Percentiles rank a stretch among this genome's conserved stretches.
Evolutionary conservation across 2,888 invertebrate genomes (phyloP).

Genomic region (Diadegma fenestrale): DNA sequence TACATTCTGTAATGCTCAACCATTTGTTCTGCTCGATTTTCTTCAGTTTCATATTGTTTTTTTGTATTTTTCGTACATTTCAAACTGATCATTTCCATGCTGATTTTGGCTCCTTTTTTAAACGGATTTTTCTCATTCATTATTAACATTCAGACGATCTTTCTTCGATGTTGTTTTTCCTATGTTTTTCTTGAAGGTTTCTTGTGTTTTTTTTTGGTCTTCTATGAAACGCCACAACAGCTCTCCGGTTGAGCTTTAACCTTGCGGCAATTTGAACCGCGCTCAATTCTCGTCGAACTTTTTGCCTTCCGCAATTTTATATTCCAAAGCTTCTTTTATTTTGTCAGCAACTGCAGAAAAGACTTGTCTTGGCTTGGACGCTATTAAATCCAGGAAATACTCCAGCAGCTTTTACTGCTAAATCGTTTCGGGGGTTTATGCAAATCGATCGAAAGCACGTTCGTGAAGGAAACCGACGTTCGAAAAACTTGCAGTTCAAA

Average conservation of each 20-base stretch:
- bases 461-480: not conserved
- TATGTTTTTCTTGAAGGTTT: conserved; percentile 35
- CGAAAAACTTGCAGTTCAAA: not conserved
- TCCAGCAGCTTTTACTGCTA: not conserved
- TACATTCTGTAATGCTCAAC: not conserved
- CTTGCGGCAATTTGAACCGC: conserved; percentile 33
- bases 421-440: not conserved
- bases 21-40: not conserved
- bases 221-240: not conserved
- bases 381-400: not conserved
- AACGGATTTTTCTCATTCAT: not conserved
- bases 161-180: conserved; percentile 35
- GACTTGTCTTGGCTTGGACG: not conserved
- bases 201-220: conserved; percentile 16
- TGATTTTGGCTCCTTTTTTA: not conserved
- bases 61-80: not conserved
- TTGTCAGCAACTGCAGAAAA: not conserved
- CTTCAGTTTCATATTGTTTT: not conserved
- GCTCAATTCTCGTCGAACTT: not conserved
- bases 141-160: not conserved
- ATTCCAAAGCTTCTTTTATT: not conserved
- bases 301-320: conserved; percentile 1
- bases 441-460: not conserved
- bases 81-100: not conserved
- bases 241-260: conserved; percentile 38